phyloP scores from a whole-genome alignment of 2,888 invertebrate species.

The Trachelus stipa region DNA sequence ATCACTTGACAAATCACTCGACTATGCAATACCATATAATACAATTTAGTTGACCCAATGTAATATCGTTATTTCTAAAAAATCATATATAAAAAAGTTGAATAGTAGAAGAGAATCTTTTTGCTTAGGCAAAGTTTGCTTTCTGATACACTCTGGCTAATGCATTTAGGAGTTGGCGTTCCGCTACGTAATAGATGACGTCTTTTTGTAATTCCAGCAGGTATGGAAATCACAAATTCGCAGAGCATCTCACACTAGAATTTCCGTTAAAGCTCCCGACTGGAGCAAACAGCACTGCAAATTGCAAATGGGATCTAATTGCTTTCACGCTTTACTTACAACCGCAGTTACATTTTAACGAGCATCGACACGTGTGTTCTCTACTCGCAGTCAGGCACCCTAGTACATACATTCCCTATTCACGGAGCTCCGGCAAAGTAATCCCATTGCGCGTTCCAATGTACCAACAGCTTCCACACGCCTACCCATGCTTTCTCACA shows the following conservation, averaged over 20 bases:
- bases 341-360: constrained; percentile 45
- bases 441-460: constrained; percentile 7
- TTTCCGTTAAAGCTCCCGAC: constrained; percentile 12
- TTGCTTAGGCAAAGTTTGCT: neutral
- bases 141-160: neutral
- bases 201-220: neutral
- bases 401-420: constrained; percentile 26
- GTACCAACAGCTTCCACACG: neutral
- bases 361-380: constrained; percentile 31
- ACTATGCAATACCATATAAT: neutral
- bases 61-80: too few relatives aligned
- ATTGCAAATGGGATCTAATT: constrained; percentile 50
- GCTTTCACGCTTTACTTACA: constrained; percentile 46
- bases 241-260: neutral
- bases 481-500: neutral
- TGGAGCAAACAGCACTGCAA: constrained; percentile 44
- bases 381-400: constrained; percentile 4
- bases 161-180: neutral
- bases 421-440: constrained; percentile 20
- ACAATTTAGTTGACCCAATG: too few relatives aligned
- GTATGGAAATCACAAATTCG: neutral
- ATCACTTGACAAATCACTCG: neutral
- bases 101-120: neutral
- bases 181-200: neutral
- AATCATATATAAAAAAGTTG: neutral